Evolutionary conservation across 2,113 vertebrate genomes (phyloP).

Genomic region (Mustela nigripes): DNA sequence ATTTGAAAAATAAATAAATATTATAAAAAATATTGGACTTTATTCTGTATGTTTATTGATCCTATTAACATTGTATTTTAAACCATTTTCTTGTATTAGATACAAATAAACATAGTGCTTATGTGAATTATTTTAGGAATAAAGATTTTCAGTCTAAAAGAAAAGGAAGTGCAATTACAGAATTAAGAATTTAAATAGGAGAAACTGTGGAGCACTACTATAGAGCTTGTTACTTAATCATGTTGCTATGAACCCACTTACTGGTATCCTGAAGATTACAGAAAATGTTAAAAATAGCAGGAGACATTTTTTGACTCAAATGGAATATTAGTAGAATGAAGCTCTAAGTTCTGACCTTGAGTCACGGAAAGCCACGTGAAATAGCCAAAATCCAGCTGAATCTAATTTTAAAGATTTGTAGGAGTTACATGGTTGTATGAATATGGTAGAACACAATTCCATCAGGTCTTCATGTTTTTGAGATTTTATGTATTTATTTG

Average conservation of each 20-base stretch:
- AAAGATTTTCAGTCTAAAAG: not conserved
- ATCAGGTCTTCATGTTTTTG: not conserved
- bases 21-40: not conserved
- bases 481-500: too few relatives aligned
- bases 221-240: not conserved
- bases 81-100: not conserved
- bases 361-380: not conserved
- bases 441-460: not conserved
- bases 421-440: not conserved
- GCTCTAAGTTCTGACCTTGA: not conserved
- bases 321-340: not conserved
- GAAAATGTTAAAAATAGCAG: not conserved
- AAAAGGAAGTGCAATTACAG: not conserved
- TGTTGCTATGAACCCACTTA: not conserved
- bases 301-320: not conserved
- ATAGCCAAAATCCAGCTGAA: not conserved
- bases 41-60: not conserved
- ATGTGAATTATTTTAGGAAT: not conserved
- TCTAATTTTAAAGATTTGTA: slow-evolving; percentile 7
- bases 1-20: not conserved
- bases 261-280: not conserved
- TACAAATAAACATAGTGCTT: not conserved
- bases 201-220: not conserved
- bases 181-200: not conserved
- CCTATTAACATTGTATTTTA: not conserved